Conservation (phyloP, 2,113 vertebrate species). For the Crotalus horridus region DNA sequence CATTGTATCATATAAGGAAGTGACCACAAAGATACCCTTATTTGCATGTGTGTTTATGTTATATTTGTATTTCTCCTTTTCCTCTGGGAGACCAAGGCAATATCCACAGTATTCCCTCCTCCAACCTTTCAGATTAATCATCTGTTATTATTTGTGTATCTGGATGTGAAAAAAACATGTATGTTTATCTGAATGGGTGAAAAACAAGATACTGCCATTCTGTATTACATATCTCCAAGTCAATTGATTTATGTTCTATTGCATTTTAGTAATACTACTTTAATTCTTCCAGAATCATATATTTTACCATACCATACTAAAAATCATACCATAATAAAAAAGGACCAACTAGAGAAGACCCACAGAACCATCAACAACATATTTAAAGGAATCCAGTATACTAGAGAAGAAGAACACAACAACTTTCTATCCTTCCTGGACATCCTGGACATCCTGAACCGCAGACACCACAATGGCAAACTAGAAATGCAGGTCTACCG, state of each 20-base stretch:
- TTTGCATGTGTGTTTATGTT: neutral
- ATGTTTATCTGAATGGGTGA: neutral
- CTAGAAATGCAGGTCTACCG: too few relatives aligned
- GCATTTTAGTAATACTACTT: neutral
- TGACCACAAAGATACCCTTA: neutral
- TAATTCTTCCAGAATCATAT: neutral
- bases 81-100: neutral
- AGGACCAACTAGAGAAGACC: too few relatives aligned
- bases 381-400: too few relatives aligned
- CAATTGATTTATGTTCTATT: neutral
- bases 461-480: too few relatives aligned
- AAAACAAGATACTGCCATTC: neutral
- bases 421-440: too few relatives aligned
- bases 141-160: neutral
- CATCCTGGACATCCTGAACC: too few relatives aligned
- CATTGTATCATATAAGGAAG: neutral
- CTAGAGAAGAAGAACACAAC: too few relatives aligned
- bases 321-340: too few relatives aligned
- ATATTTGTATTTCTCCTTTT: neutral
- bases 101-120: neutral
- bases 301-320: neutral
- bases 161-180: neutral
- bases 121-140: neutral
- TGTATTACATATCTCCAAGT: neutral
- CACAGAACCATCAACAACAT: too few relatives aligned